These are phyloP conservation scores for Willisornis vidua DNA, from an alignment of 2,113 vertebrate species.

Conservation along the genomic window DNA sequence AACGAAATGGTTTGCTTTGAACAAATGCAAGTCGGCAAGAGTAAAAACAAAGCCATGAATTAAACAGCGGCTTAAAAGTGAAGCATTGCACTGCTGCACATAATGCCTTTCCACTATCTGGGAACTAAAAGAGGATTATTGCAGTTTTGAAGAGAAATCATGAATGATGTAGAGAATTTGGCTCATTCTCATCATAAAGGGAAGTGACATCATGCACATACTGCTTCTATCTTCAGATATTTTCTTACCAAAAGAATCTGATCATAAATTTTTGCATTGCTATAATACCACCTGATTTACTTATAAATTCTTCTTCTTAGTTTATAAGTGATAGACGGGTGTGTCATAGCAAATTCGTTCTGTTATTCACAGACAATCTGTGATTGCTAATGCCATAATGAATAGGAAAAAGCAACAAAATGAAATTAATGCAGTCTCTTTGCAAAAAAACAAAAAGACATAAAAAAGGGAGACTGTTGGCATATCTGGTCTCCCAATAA, in stretches of 20 bases:
- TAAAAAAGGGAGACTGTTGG: neutral
- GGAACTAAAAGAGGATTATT: neutral
- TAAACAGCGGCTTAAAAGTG: conserved; percentile 46
- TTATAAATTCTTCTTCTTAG: neutral
- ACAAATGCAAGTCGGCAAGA: conserved; percentile 19
- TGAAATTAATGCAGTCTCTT: neutral
- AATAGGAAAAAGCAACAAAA: neutral
- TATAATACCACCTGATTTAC: neutral
- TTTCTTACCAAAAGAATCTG: neutral
- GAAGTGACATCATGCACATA: neutral
- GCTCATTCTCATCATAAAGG: neutral
- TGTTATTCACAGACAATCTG: neutral
- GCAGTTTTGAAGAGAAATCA: neutral
- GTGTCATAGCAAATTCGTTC: neutral
- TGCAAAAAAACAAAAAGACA: neutral
- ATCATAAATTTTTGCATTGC: neutral
- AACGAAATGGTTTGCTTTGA: conserved; percentile 26
- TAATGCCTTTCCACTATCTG: neutral
- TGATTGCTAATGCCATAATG: neutral
- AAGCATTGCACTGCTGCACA: neutral
- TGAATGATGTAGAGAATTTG: neutral
- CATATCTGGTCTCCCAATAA: neutral
- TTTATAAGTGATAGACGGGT: neutral
- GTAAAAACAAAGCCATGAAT: conserved; percentile 43
- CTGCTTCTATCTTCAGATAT: neutral